phyloP scores from a whole-genome alignment of 2,113 vertebrate genomes.

The Lepisosteus osseus region DNA sequence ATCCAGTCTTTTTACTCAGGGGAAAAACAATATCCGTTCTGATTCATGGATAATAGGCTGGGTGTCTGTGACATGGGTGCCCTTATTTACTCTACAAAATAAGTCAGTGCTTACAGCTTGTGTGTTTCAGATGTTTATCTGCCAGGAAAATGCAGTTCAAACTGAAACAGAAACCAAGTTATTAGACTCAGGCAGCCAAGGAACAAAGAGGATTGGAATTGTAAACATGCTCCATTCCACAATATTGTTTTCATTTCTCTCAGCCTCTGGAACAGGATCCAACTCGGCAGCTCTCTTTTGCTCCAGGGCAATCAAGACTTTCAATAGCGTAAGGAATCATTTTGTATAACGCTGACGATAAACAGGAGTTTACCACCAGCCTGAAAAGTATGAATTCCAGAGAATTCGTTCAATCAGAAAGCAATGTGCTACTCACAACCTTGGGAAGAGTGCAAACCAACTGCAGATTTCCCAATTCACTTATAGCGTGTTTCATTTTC shows the following conservation, averaged over 20 bases:
- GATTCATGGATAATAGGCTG: no score
- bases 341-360: background rate
- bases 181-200: background rate
- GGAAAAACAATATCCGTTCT: no score
- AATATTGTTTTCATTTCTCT: slow-evolving; percentile 34
- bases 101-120: background rate
- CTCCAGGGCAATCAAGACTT: slow-evolving; percentile 16
- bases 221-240: slow-evolving; percentile 1
- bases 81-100: background rate
- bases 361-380: background rate
- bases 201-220: background rate
- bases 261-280: slow-evolving; percentile 16
- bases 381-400: background rate
- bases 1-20: no score
- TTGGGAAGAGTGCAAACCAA: background rate
- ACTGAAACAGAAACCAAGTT: background rate
- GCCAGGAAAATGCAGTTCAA: background rate
- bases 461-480: no score
- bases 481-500: no score
- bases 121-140: background rate
- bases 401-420: background rate
- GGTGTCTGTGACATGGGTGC: no score
- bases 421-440: background rate
- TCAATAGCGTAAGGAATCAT: no score
- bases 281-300: slow-evolving; percentile 30